Evolutionary conservation across 2,888 invertebrate species (phyloP).

Genomic region (Cremastobaeus sp.): DNA sequence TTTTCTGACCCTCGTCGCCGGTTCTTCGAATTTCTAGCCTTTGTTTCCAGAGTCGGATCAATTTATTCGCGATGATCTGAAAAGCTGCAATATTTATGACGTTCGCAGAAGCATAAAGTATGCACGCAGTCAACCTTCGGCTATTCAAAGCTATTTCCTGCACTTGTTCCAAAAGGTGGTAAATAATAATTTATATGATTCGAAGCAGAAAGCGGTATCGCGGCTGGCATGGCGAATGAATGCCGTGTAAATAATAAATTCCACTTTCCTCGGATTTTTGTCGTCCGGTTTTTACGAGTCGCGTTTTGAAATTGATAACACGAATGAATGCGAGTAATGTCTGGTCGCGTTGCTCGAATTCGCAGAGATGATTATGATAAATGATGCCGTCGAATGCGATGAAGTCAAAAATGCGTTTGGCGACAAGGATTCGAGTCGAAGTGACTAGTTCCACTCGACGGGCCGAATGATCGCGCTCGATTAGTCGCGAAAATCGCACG

Average conservation of each 20-base stretch:
- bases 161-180: constrained; percentile 1
- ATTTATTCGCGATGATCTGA: not conserved
- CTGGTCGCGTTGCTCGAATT: not conserved
- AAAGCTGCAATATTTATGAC: not conserved
- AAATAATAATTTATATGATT: constrained; percentile 1
- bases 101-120: not conserved
- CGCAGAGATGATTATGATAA: constrained; percentile 37
- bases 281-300: too few species aligned
- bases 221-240: too few species aligned
- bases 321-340: too few species aligned
- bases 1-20: too few species aligned
- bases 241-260: too few species aligned
- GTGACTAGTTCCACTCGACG: constrained; percentile 45
- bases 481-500: constrained; percentile 54
- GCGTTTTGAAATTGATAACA: too few species aligned
- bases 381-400: constrained; percentile 27
- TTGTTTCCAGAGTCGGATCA: too few species aligned
- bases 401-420: constrained; percentile 35
- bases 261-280: too few species aligned
- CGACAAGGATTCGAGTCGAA: constrained; percentile 28
- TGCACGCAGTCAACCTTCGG: not conserved
- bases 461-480: constrained; percentile 47
- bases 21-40: too few species aligned
- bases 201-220: too few species aligned
- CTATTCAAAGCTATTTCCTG: constrained; percentile 2